Percentiles rank a stretch among this genome's conserved stretches.
Conservation (phyloP, 1,140 invertebrate species). For the Orchestia grillus region DNA sequence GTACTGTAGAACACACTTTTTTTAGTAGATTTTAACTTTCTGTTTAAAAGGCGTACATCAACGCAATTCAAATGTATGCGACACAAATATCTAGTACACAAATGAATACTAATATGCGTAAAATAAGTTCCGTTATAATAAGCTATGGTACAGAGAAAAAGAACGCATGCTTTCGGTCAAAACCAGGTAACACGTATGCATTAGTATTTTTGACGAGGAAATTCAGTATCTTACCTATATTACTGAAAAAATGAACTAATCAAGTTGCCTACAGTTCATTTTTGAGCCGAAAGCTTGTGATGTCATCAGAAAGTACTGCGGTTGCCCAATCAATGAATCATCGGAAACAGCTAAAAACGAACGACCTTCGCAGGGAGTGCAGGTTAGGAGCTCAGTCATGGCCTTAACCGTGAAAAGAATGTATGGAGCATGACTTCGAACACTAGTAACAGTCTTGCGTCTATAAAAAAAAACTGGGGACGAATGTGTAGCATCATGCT, state of each 20-base stretch:
- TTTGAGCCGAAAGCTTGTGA: neutral
- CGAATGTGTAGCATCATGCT: conserved; percentile 55
- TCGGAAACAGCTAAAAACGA: neutral
- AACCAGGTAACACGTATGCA: neutral
- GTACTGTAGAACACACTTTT: no score
- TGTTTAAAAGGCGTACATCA: no score
- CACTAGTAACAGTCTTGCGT: conserved; percentile 47
- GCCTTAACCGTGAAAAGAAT: conserved; percentile 34
- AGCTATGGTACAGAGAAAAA: neutral
- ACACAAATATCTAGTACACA: no score
- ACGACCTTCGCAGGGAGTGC: conserved; percentile 25
- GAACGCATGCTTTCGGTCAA: neutral
- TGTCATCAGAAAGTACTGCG: neutral
- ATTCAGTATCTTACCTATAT: no score
- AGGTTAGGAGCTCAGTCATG: conserved; percentile 45
- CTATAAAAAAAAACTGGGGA: conserved; percentile 38
- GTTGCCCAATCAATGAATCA: conserved; percentile 11
- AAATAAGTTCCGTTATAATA: no score
- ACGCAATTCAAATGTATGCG: no score
- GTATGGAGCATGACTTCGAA: conserved; percentile 52
- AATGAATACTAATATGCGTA: no score
- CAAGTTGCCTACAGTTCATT: neutral
- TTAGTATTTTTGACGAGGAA: neutral
- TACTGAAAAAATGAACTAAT: neutral
- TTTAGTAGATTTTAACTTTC: no score